Percentiles rank a stretch among this genome's conserved stretches.
These are phyloP conservation scores for Scaptomyza tumidula DNA, from an alignment of 2,888 invertebrate species.

Conservation along the genomic window DNA sequence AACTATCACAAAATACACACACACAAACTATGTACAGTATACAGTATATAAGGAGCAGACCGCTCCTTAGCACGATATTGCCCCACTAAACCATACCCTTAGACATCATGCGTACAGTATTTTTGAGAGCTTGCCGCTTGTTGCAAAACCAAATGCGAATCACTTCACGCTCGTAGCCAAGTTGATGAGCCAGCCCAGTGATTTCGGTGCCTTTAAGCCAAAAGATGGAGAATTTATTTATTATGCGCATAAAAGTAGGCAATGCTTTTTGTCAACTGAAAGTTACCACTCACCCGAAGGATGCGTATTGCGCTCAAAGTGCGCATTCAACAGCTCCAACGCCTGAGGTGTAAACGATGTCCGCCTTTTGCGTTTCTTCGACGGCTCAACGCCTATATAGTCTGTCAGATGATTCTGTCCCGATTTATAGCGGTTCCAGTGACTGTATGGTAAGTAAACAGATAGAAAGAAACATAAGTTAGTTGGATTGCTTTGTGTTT, in stretches of 20 bases:
- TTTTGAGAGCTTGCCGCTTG: conserved; percentile 98
- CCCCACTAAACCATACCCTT: conserved; percentile 90
- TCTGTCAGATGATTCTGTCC: conserved; percentile 97
- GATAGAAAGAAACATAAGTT: conserved; percentile 39
- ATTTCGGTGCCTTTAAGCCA: conserved; percentile 94
- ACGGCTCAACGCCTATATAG: conserved; percentile 97
- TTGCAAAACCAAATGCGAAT: conserved; percentile 99
- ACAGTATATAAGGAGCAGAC: conserved; percentile 6
- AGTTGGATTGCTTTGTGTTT: conserved; percentile 15
- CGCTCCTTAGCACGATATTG: conserved; percentile 8
- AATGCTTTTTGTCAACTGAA: conserved; percentile 46
- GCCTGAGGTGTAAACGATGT: conserved; percentile 99
- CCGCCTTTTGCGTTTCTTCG: conserved; percentile 97
- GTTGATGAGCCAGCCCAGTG: conserved; percentile 96
- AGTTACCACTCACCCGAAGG: conserved; percentile 92
- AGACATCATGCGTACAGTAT: conserved; percentile 98
- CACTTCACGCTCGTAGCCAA: conserved; percentile 98
- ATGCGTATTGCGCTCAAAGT: conserved; percentile 98
- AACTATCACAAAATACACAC: conserved; percentile 72
- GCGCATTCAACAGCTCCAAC: conserved; percentile 95
- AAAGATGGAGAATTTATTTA: conserved; percentile 17
- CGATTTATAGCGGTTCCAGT: conserved; percentile 93
- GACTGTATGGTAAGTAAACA: conserved; percentile 74
- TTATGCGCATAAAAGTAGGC: conserved; percentile 32
- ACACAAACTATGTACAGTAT: conserved; percentile 49